Conservation (phyloP, 2,797 vertebrate species). For the Sebastolobus alascanus region DNA sequence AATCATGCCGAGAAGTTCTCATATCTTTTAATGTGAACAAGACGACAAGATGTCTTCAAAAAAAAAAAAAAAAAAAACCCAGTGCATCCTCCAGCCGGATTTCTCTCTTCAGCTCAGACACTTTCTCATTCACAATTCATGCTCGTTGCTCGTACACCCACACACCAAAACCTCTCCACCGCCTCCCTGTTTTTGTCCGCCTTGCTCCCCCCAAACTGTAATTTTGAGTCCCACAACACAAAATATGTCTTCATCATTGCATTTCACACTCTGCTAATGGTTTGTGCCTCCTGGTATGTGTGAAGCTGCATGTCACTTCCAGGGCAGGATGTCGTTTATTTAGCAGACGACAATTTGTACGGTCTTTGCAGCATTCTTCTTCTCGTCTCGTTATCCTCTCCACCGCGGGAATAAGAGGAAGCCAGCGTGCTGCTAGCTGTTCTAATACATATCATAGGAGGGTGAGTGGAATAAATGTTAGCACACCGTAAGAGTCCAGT, state of each 20-base stretch:
- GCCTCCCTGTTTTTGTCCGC: constrained; percentile 4
- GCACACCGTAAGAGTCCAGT: constrained; percentile 22
- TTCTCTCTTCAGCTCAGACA: constrained; percentile 66
- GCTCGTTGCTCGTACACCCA: constrained; percentile 63
- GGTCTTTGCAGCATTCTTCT: constrained; percentile 40
- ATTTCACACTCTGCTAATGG: constrained; percentile 62
- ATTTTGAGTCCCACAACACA: constrained; percentile 57
- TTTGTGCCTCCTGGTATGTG: constrained; percentile 51
- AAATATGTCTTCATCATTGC: constrained; percentile 66
- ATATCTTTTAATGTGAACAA: constrained; percentile 61
- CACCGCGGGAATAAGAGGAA: constrained; percentile 19
- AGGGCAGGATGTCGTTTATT: constrained; percentile 65
- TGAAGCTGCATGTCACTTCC: constrained; percentile 54
- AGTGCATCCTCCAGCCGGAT: constrained; percentile 41
- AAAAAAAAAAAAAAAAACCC: constrained; percentile 20
- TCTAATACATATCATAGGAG: constrained; percentile 12
- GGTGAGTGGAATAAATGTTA: constrained; percentile 25
- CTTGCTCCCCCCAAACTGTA: constrained; percentile 43
- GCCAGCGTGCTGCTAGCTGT: constrained; percentile 16
- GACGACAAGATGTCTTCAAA: constrained; percentile 61
- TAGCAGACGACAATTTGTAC: constrained; percentile 50
- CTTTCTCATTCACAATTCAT: constrained; percentile 81
- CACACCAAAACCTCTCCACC: constrained; percentile 52
- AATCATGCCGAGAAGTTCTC: constrained; percentile 42
- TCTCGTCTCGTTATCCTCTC: constrained; percentile 33